phyloP scores from a whole-genome alignment of 2,797 vertebrate genomes.

The Leptatherina wallacei region DNA sequence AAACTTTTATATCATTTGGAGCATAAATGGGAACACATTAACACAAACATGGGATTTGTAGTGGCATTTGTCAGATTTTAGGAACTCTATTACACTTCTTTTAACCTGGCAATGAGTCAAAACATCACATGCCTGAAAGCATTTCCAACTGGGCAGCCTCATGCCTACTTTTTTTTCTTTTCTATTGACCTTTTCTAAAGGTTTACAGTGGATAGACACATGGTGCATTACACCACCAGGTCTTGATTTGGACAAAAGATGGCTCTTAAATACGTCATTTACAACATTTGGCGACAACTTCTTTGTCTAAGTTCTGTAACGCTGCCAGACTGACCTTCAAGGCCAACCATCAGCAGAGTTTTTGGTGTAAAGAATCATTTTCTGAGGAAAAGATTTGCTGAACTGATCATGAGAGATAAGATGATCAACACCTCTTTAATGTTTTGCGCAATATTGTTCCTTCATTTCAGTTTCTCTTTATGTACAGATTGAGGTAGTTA shows the following conservation, averaged over 20 bases:
- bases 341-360: not conserved
- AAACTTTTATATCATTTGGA: constrained; percentile 22
- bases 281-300: constrained; percentile 5
- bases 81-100: constrained; percentile 25
- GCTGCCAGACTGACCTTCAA: constrained; percentile 21
- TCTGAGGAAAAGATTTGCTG: not conserved
- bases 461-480: no score
- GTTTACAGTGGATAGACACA: constrained; percentile 28
- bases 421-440: not conserved
- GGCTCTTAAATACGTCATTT: constrained; percentile 20
- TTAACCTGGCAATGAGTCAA: constrained; percentile 37
- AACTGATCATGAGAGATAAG: not conserved
- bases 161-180: constrained; percentile 28
- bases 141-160: constrained; percentile 35
- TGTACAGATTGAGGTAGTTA: not conserved
- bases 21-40: constrained; percentile 23
- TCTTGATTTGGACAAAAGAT: constrained; percentile 30
- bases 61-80: constrained; percentile 47
- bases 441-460: not conserved
- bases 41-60: constrained; percentile 31
- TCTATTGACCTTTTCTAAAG: constrained; percentile 26
- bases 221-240: constrained; percentile 12
- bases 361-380: not conserved
- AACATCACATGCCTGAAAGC: constrained; percentile 23
- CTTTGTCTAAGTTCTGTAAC: constrained; percentile 3